Percentiles rank a stretch among this genome's conserved stretches.
Conservation (phyloP, 2,797 vertebrate species). For the Notoglanidium macrostoma region DNA sequence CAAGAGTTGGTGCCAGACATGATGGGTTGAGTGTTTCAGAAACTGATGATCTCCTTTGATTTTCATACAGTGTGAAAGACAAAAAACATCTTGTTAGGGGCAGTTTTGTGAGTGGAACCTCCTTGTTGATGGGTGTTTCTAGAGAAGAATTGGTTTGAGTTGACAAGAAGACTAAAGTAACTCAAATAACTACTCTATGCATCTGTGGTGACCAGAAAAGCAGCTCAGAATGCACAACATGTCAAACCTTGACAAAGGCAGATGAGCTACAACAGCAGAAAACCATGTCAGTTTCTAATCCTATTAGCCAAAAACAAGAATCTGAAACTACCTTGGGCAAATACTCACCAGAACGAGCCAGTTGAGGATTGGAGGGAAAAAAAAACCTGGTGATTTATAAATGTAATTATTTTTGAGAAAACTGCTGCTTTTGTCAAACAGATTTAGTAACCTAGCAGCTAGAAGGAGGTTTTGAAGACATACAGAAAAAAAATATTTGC, state of each 20-base stretch:
- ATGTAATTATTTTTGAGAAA: conserved; percentile 1
- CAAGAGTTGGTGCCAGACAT: not conserved
- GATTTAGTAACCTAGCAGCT: not conserved
- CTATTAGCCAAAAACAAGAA: not conserved
- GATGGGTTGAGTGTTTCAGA: not conserved
- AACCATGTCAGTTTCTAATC: not conserved
- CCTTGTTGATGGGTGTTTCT: not conserved
- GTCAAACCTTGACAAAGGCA: not conserved
- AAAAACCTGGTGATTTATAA: not conserved
- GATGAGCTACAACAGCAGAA: not conserved
- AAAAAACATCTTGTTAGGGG: not conserved
- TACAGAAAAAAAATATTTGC: not conserved
- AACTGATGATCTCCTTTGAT: not conserved
- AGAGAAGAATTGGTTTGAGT: not conserved
- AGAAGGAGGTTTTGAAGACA: not conserved
- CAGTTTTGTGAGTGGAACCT: not conserved
- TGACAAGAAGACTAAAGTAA: not conserved
- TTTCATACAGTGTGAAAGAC: not conserved
- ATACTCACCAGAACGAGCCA: not conserved
- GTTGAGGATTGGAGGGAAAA: too few relatives aligned
- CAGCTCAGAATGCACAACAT: not conserved
- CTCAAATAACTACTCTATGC: not conserved
- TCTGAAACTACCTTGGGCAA: not conserved
- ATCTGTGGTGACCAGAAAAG: not conserved
- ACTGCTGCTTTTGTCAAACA: not conserved